Conservation (phyloP, 2,797 vertebrate species). For the Bradypodion ventrale region DNA sequence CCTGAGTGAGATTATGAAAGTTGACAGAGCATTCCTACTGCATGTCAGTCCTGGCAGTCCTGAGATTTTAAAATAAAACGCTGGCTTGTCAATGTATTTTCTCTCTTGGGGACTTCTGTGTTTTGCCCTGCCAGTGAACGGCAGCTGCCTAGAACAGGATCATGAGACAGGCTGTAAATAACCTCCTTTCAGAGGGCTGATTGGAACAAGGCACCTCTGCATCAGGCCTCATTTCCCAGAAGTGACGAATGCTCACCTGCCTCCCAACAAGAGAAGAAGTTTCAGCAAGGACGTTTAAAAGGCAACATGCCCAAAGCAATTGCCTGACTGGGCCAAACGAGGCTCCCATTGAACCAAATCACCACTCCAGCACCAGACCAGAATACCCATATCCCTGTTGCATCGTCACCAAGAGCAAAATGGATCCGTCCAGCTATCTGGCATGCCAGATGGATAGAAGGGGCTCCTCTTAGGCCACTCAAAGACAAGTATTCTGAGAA, state of each 20-base stretch:
- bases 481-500: slow-evolving; percentile 31
- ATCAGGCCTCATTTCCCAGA: not conserved
- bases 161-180: slow-evolving; percentile 11
- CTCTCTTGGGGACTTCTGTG: not conserved
- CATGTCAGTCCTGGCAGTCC: slow-evolving; percentile 1
- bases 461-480: slow-evolving; percentile 1
- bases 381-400: slow-evolving; percentile 7
- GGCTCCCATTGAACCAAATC: not conserved
- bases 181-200: not conserved
- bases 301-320: not conserved
- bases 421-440: fast-evolving
- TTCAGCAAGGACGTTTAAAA: not conserved
- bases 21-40: not conserved
- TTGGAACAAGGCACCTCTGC: slow-evolving; percentile 16
- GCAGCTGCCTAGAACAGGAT: not conserved
- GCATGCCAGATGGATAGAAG: not conserved
- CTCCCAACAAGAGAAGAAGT: not conserved
- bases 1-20: not conserved
- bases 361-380: not conserved
- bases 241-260: not conserved
- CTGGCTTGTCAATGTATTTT: not conserved
- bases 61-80: slow-evolving; percentile 26
- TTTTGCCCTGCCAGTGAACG: not conserved
- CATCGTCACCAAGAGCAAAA: not conserved
- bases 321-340: fast-evolving